Percentiles rank a stretch among this genome's conserved stretches.
These are phyloP conservation scores for Sinocyclocheilus rhinocerous DNA, from an alignment of 2,113 vertebrate genomes.

Conservation along the genomic window DNA sequence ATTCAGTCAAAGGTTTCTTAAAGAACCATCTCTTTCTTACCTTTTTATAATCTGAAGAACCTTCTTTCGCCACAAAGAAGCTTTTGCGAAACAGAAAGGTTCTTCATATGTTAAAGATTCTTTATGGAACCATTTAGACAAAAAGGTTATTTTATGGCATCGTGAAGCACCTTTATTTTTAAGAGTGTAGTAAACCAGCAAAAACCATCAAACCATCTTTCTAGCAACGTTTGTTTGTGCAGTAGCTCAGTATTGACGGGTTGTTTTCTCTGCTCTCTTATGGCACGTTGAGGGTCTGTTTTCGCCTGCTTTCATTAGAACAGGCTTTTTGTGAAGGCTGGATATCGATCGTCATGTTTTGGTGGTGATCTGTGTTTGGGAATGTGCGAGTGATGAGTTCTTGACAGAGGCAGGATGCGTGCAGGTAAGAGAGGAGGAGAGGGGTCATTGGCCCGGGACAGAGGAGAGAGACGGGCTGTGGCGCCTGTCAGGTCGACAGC, in stretches of 20 bases:
- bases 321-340: not conserved
- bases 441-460: slow-evolving; percentile 66
- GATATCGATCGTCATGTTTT: slow-evolving; percentile 4
- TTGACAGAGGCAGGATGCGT: not conserved
- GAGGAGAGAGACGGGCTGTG: slow-evolving; percentile 57
- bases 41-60: too few relatives aligned
- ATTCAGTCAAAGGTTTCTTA: too few relatives aligned
- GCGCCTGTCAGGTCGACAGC: slow-evolving; percentile 71
- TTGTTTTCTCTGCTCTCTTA: not conserved
- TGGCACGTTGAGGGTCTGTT: too few relatives aligned
- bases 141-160: too few relatives aligned
- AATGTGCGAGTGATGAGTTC: slow-evolving; percentile 27
- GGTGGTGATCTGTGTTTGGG: slow-evolving; percentile 20
- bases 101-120: too few relatives aligned
- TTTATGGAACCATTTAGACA: too few relatives aligned
- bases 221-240: not conserved
- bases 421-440: slow-evolving; percentile 42
- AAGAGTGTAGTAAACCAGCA: not conserved
- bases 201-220: not conserved
- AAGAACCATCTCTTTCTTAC: too few relatives aligned
- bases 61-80: too few relatives aligned
- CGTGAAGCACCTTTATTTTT: too few relatives aligned
- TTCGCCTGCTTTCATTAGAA: not conserved
- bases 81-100: too few relatives aligned
- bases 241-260: not conserved